Evolutionary conservation across 2,888 invertebrate genomes (phyloP).

Genomic region (Microctonus brassicae): DNA sequence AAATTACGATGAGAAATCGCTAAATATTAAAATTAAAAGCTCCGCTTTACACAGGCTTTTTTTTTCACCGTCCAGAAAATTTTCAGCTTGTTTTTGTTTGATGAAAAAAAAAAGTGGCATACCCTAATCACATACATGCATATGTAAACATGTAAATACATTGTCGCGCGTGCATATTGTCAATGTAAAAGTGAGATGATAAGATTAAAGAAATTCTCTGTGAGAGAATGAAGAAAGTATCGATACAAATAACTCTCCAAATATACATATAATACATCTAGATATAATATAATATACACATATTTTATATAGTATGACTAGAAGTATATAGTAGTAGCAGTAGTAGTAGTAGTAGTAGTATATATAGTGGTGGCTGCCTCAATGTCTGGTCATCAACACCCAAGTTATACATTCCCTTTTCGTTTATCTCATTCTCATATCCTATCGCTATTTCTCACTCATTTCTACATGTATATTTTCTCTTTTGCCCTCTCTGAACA

Average conservation of each 20-base stretch:
- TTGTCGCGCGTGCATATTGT: too few relatives aligned
- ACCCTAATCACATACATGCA: too few relatives aligned
- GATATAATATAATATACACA: not conserved
- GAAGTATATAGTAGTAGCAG: constrained; percentile 25
- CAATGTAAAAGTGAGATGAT: constrained; percentile 22
- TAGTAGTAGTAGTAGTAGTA: constrained; percentile 4
- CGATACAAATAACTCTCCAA: not conserved
- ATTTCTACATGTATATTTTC: not conserved
- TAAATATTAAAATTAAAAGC: too few relatives aligned
- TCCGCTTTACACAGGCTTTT: too few relatives aligned
- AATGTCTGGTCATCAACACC: constrained; percentile 50
- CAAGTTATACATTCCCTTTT: constrained; percentile 35
- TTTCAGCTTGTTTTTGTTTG: too few relatives aligned
- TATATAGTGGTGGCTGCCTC: constrained; percentile 30
- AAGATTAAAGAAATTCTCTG: constrained; percentile 43
- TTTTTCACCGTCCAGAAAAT: too few relatives aligned
- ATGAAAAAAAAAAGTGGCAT: too few relatives aligned
- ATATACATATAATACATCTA: too few relatives aligned
- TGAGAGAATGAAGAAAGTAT: not conserved
- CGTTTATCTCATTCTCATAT: constrained; percentile 16
- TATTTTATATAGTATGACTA: too few relatives aligned
- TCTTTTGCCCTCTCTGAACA: constrained; percentile 28
- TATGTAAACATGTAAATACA: too few relatives aligned
- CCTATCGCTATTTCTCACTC: constrained; percentile 10
- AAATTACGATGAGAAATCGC: too few relatives aligned